Evolutionary conservation across 1,140 invertebrate genomes (phyloP).

Genomic region (Papilio dardanus): DNA sequence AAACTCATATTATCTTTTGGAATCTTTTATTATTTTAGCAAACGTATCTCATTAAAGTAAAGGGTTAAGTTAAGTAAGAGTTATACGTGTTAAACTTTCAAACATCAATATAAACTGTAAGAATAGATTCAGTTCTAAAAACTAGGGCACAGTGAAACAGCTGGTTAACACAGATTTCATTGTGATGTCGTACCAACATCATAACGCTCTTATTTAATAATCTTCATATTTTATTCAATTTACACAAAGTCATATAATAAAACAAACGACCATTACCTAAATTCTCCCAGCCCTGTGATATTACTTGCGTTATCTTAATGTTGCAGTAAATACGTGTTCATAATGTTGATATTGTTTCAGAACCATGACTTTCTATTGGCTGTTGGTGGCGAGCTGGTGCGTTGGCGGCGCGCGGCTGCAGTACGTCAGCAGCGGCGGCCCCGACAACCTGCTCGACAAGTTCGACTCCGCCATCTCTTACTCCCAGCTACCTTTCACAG

Average conservation of each 20-base stretch:
- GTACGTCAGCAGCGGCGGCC: slow-evolving; percentile 62
- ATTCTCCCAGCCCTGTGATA: neutral
- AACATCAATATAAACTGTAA: neutral
- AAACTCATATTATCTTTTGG: slow-evolving; percentile 31
- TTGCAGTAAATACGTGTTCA: neutral
- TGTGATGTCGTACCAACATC: neutral
- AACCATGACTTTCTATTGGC: slow-evolving; percentile 70
- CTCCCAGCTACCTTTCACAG: slow-evolving; percentile 57
- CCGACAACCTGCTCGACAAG: slow-evolving; percentile 51
- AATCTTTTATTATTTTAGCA: slow-evolving; percentile 8
- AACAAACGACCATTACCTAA: neutral
- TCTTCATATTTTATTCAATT: neutral
- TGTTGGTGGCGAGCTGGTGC: slow-evolving; percentile 66
- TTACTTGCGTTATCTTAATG: neutral
- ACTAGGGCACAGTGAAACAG: slow-evolving; percentile 7
- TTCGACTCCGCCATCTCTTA: slow-evolving; percentile 51
- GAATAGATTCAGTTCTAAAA: neutral
- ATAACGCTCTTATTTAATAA: neutral
- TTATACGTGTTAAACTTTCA: neutral
- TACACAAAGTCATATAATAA: neutral
- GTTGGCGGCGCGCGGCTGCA: slow-evolving; percentile 68
- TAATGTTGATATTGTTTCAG: slow-evolving; percentile 54
- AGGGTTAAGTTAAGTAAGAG: neutral
- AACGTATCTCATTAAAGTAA: neutral
- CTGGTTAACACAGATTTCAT: neutral